These are phyloP conservation scores for Falcaria lacertinaria DNA, from an alignment of 2,888 invertebrate genomes.

Conservation along the genomic window DNA sequence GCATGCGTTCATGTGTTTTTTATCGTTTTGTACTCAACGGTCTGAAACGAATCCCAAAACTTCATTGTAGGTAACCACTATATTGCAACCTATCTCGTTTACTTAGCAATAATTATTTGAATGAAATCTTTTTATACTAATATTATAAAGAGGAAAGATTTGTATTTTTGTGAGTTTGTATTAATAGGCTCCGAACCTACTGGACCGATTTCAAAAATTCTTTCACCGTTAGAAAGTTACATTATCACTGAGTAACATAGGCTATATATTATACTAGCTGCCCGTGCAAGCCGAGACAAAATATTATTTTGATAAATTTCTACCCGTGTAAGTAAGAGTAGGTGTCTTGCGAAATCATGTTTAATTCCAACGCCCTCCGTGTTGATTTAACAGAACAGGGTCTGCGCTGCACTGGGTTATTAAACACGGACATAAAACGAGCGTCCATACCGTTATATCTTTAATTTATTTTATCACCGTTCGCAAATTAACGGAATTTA, in stretches of 20 bases:
- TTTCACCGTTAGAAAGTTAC: too few species aligned
- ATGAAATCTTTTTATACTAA: background rate
- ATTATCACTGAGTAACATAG: too few species aligned
- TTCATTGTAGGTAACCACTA: slow-evolving; percentile 9
- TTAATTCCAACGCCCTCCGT: background rate
- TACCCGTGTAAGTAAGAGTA: too few species aligned
- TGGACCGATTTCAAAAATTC: too few species aligned
- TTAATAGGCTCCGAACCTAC: too few species aligned
- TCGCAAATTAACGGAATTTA: slow-evolving; percentile 4
- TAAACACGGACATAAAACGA: background rate
- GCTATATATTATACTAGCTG: too few species aligned
- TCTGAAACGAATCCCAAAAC: slow-evolving; percentile 17
- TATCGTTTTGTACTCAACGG: slow-evolving; percentile 30
- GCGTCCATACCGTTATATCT: background rate
- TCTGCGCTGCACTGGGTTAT: background rate
- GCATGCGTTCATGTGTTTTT: slow-evolving; percentile 34
- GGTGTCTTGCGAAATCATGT: too few species aligned
- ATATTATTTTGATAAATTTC: too few species aligned
- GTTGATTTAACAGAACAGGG: background rate
- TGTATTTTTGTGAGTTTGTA: too few species aligned
- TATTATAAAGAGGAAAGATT: too few species aligned
- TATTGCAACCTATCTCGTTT: background rate
- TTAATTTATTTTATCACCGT: background rate
- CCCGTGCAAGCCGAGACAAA: too few species aligned
- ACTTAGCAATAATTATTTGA: background rate